These are phyloP conservation scores for Drosophila putrida DNA, from an alignment of 2,888 invertebrate genomes.

Conservation along the genomic window DNA sequence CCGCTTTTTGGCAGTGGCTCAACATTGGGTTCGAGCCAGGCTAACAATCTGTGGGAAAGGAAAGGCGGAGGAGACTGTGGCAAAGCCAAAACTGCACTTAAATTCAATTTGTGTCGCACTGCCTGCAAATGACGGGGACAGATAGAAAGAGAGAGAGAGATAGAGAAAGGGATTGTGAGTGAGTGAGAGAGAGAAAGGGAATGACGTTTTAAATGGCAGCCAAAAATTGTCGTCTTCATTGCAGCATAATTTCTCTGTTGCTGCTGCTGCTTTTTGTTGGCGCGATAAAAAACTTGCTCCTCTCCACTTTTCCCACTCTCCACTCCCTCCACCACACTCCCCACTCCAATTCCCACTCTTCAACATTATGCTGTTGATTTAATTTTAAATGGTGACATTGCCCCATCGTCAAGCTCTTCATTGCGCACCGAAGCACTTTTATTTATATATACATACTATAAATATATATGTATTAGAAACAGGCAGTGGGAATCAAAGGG, in stretches of 20 bases:
- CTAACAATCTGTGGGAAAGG: conserved; percentile 5
- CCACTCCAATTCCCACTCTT: conserved; percentile 26
- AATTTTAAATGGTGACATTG: conserved; percentile 81
- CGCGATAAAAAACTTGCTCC: conserved; percentile 75
- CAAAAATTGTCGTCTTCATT: conserved; percentile 78
- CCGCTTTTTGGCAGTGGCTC: conserved; percentile 70
- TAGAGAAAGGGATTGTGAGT: not conserved
- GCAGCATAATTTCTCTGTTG: conserved; percentile 71
- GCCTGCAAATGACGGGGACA: conserved; percentile 72
- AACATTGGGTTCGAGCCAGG: conserved; percentile 40
- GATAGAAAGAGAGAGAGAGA: not conserved
- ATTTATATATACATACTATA: conserved; percentile 67
- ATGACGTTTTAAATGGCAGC: conserved; percentile 78
- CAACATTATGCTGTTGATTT: conserved; percentile 77
- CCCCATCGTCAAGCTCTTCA: conserved; percentile 62
- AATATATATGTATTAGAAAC: conserved; percentile 55
- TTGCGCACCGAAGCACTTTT: conserved; percentile 67
- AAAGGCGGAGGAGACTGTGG: conserved; percentile 26
- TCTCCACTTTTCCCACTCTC: conserved; percentile 6
- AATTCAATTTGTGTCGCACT: conserved; percentile 76
- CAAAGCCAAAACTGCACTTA: conserved; percentile 77
- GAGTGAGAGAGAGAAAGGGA: conserved; percentile 33
- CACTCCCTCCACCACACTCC: not conserved
- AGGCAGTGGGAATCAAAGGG: not conserved
- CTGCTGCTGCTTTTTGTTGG: conserved; percentile 70